phyloP scores from a whole-genome alignment of 2,797 vertebrate genomes.

The Dermochelys coriacea region DNA sequence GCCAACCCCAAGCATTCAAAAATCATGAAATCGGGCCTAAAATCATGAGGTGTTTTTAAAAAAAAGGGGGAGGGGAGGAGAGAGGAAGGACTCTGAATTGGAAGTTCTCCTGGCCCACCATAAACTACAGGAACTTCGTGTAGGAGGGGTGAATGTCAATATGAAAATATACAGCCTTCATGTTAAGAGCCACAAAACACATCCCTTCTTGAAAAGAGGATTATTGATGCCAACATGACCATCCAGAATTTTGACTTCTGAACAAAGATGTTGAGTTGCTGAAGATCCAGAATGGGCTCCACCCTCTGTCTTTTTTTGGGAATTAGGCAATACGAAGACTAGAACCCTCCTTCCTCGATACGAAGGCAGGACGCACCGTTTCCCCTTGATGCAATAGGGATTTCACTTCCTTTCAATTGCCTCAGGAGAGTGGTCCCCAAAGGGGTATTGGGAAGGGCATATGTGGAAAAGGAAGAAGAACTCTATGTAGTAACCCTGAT shows the following conservation, averaged over 20 bases:
- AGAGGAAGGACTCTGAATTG: background rate
- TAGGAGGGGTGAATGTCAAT: background rate
- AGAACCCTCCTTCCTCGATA: background rate
- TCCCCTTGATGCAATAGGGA: background rate
- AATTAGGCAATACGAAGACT: background rate
- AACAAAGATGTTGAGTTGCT: too few species aligned
- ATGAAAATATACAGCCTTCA: background rate
- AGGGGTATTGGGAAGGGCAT: too few species aligned
- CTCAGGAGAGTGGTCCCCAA: too few species aligned
- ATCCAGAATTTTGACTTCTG: too few species aligned
- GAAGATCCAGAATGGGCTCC: background rate
- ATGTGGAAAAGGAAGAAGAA: background rate
- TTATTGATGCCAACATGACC: background rate
- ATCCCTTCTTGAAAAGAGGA: background rate
- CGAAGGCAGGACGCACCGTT: background rate
- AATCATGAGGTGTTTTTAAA: too few species aligned
- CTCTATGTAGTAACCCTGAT: background rate
- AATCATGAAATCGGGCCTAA: background rate
- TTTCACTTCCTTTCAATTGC: background rate
- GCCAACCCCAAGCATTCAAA: background rate
- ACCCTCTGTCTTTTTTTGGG: background rate
- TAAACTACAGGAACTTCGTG: background rate
- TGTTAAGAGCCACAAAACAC: background rate
- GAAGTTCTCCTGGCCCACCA: background rate
- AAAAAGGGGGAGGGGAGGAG: too few species aligned